phyloP scores from a whole-genome alignment of 2,888 invertebrate genomes.

The Leucozona laternaria region DNA sequence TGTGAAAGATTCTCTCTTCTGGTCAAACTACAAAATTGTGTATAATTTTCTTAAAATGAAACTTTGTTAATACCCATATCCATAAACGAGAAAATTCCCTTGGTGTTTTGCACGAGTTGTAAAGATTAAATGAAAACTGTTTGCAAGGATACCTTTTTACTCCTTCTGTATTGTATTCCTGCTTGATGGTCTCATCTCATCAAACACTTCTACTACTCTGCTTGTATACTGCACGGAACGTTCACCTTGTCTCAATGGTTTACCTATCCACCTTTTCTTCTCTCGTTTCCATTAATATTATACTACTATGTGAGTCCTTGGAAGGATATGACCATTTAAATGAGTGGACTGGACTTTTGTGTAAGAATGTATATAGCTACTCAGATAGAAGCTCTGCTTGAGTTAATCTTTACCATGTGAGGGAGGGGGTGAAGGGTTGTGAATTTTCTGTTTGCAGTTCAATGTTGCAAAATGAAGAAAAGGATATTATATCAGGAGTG shows the following conservation, averaged over 20 bases:
- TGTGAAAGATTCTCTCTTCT: slow-evolving; percentile 10
- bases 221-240: not conserved
- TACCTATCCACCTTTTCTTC: slow-evolving; percentile 16
- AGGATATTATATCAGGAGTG: slow-evolving; percentile 19
- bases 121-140: slow-evolving; percentile 42
- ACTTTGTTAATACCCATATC: slow-evolving; percentile 34
- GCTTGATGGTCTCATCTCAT: slow-evolving; percentile 28
- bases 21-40: slow-evolving; percentile 41
- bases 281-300: slow-evolving; percentile 36
- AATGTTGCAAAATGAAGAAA: slow-evolving; percentile 33
- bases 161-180: not conserved
- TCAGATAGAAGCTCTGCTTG: not conserved
- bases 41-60: slow-evolving; percentile 28
- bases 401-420: slow-evolving; percentile 1
- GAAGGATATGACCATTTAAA: slow-evolving; percentile 33
- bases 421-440: not conserved
- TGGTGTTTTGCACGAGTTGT: slow-evolving; percentile 28
- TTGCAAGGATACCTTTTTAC: slow-evolving; percentile 20
- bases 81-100: slow-evolving; percentile 13
- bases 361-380: not conserved
- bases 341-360: slow-evolving; percentile 23
- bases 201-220: slow-evolving; percentile 23
- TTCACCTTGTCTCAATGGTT: slow-evolving; percentile 30
- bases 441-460: slow-evolving; percentile 30
- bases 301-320: slow-evolving; percentile 26